These are phyloP conservation scores for Sterrhoptilus dennistouni DNA, from an alignment of 2,113 vertebrate genomes.

Conservation along the genomic window DNA sequence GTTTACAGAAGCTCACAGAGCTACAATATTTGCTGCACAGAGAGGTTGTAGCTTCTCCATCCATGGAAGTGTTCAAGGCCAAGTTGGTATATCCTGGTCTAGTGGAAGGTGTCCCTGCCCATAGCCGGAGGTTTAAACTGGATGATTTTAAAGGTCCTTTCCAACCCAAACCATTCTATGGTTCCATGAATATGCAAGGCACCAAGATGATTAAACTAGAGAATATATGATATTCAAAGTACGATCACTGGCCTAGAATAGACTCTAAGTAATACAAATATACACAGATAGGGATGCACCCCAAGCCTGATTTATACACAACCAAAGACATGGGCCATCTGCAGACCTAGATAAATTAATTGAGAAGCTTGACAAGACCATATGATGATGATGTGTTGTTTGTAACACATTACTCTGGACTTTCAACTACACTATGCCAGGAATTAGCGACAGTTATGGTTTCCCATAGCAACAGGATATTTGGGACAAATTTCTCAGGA, in stretches of 20 bases:
- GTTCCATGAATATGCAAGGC: background rate
- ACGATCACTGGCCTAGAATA: background rate
- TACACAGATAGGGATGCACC: background rate
- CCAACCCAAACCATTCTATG: background rate
- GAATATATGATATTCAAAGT: background rate
- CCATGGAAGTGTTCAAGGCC: background rate
- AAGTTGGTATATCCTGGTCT: background rate
- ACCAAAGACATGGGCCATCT: background rate
- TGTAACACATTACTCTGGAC: background rate
- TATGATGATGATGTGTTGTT: background rate
- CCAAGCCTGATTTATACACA: background rate
- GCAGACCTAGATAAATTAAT: background rate
- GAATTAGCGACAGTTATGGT: background rate
- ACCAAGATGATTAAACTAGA: background rate
- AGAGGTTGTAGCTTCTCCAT: background rate
- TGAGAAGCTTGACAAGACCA: background rate
- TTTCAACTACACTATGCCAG: background rate
- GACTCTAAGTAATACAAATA: background rate
- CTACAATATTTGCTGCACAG: background rate
- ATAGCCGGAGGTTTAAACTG: background rate
- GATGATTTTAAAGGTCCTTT: background rate
- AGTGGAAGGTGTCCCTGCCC: background rate
- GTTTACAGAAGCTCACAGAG: background rate
- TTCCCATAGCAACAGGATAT: background rate
- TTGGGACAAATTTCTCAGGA: background rate